Evolutionary conservation across 2,797 vertebrate species (phyloP).

Genomic region (Loris lydekkerianus): DNA sequence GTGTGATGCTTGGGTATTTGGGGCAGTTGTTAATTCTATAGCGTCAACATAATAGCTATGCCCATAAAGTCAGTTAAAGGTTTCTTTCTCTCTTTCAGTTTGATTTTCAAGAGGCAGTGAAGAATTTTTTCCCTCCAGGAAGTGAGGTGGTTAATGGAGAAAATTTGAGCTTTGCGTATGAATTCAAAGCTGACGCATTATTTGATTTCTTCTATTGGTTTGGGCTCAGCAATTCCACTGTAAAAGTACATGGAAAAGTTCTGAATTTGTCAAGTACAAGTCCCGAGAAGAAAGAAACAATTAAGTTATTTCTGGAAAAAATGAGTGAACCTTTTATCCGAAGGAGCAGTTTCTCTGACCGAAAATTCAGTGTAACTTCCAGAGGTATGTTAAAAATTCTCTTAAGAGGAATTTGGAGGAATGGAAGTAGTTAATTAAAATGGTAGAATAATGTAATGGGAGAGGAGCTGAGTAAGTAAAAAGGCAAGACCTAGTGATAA

Average conservation of each 20-base stretch:
- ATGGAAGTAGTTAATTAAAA: background rate
- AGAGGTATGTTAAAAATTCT: constrained; percentile 81
- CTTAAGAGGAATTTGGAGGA: background rate
- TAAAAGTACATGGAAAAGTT: constrained; percentile 85
- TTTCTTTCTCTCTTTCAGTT: constrained; percentile 82
- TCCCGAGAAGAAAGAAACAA: constrained; percentile 86
- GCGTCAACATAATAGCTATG: background rate
- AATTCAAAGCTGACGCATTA: constrained; percentile 87
- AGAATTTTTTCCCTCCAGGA: constrained; percentile 83
- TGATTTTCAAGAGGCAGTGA: constrained; percentile 85
- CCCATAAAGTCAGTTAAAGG: background rate
- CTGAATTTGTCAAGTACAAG: constrained; percentile 86
- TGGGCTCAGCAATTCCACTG: constrained; percentile 86
- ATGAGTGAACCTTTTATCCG: constrained; percentile 85
- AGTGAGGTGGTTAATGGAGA: constrained; percentile 80
- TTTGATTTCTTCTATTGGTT: constrained; percentile 88
- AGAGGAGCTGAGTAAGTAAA: background rate
- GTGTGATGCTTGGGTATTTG: background rate
- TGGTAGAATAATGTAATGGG: too few relatives aligned
- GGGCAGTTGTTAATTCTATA: background rate
- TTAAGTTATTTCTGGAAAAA: constrained; percentile 87
- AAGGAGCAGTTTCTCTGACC: constrained; percentile 84
- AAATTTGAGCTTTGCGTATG: constrained; percentile 85
- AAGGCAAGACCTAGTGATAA: background rate
- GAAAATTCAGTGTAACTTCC: constrained; percentile 85